Base-by-base conservation (phyloP, 2,888 invertebrate genomes). In the Cerastis leucographa region DNA sequence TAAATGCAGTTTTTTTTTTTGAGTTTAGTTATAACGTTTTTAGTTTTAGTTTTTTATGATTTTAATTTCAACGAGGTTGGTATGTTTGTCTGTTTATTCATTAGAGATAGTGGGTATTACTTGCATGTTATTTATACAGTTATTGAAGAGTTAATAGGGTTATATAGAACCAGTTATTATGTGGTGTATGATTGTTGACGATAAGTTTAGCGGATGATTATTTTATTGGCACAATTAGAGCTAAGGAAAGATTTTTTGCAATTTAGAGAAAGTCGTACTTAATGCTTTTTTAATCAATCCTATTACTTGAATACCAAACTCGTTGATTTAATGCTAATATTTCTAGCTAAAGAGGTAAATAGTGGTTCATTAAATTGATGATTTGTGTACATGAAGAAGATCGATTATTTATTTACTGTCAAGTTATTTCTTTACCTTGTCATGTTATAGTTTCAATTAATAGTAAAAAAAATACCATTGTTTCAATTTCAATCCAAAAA, bases 1-100 rank as follows among this genome's bases (percentile, higher is more conserved):
- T 61, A 44, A 12, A 76, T 81, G 86, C 86, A 84, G 74, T 83
- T 85, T 66, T 29, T 19, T 76, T 80, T 76, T 85, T 79, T 85
- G 79, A 74, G 56, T 73, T 71, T 67, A 22, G 56, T 64, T 59
- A 64, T 72, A 14, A 54, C 9, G 49, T 73, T 70, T 66, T 56
- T 40, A 17, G 54, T 71, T 72, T 79, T 49, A 42, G 19, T 42
- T 49, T 75, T 75, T 81, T 69, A 76, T 44, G 68, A 54, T 42
- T 66, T 81, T 61, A 61, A 82, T 82, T 80, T 70, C 29, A 19
- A 73, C 46, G 42, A 61, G 40, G 35, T 42, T 65, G 71, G 61
- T 82, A 19, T 82, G 73, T 84, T 85, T 85, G 22, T 51, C 44
- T 35, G 64, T 76, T 14, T 51, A 76, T 76, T 78, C 46, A 85